These are phyloP conservation scores for Protaetia brevitarsis DNA, from an alignment of 1,140 invertebrate genomes.

Conservation along the genomic window DNA sequence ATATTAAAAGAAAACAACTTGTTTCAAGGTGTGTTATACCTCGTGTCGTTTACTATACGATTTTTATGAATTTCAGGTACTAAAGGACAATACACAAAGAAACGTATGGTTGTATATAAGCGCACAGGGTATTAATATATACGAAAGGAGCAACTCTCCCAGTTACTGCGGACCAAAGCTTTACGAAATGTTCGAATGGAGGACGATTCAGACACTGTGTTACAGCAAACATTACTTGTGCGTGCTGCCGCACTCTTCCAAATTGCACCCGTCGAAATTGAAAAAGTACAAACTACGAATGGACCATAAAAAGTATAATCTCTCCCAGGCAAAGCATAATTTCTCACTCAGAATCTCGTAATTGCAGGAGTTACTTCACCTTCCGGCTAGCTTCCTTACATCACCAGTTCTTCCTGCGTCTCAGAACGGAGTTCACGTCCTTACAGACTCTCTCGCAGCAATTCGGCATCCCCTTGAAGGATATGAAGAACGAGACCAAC, in stretches of 20 bases:
- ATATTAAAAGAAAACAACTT: too few relatives aligned
- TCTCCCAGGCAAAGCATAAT: too few relatives aligned
- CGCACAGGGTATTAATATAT: constrained; percentile 56
- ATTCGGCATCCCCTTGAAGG: constrained; percentile 52
- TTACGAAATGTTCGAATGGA: constrained; percentile 56
- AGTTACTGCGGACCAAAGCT: constrained; percentile 41
- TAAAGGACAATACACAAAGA: constrained; percentile 49
- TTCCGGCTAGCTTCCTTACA: constrained; percentile 72
- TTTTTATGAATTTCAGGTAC: constrained; percentile 32
- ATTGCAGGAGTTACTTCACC: constrained; percentile 65
- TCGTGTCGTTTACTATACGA: not conserved
- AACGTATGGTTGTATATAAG: constrained; percentile 60
- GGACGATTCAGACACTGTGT: constrained; percentile 70
- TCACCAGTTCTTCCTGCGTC: constrained; percentile 70
- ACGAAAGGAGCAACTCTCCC: constrained; percentile 49
- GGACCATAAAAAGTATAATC: constrained; percentile 64
- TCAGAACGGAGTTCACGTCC: constrained; percentile 67
- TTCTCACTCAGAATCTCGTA: constrained; percentile 27
- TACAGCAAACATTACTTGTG: constrained; percentile 70
- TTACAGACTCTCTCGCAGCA: constrained; percentile 65
- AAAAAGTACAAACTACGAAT: constrained; percentile 72
- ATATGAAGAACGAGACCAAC: constrained; percentile 48
- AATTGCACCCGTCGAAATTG: constrained; percentile 56
- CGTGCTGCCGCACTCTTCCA: constrained; percentile 58
- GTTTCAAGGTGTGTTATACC: too few relatives aligned